A percentile compares a stretch with the other conserved stretches of the same genome.
phyloP scores from a whole-genome alignment of 1,140 invertebrate genomes.

The Galleria mellonella region DNA sequence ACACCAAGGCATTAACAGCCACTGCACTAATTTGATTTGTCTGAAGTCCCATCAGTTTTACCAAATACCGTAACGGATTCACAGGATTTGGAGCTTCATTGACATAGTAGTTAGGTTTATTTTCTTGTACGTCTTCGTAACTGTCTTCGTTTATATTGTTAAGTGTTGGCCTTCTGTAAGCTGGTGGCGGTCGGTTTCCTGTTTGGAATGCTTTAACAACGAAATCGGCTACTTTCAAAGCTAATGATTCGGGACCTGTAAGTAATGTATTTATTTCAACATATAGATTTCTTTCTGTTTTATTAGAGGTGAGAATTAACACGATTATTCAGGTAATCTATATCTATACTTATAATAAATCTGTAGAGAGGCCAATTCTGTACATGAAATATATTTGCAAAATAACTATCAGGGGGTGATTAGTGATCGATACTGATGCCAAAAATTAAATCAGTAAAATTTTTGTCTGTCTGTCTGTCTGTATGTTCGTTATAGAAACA shows the following conservation, averaged over 20 bases:
- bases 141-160: background rate
- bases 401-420: too few relatives aligned
- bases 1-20: conserved; percentile 86
- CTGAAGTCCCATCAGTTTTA: conserved; percentile 83
- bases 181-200: conserved; percentile 18
- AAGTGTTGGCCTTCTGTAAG: conserved; percentile 16
- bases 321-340: too few relatives aligned
- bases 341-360: too few relatives aligned
- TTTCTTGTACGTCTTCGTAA: conserved; percentile 19
- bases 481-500: too few relatives aligned
- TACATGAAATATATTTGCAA: too few relatives aligned
- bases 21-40: conserved; percentile 84
- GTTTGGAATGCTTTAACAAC: conserved; percentile 59
- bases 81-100: conserved; percentile 32
- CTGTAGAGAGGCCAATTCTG: too few relatives aligned
- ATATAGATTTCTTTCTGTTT: too few relatives aligned
- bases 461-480: too few relatives aligned
- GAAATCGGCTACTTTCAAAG: conserved; percentile 60
- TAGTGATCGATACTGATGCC: too few relatives aligned
- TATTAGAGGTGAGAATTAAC: too few relatives aligned
- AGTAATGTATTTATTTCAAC: background rate
- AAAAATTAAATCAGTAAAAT: too few relatives aligned
- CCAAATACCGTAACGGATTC: conserved; percentile 68
- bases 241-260: conserved; percentile 57
- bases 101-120: conserved; percentile 24